Conservation (phyloP, 2,113 vertebrate species). For the Urocynchramus pylzowi region DNA sequence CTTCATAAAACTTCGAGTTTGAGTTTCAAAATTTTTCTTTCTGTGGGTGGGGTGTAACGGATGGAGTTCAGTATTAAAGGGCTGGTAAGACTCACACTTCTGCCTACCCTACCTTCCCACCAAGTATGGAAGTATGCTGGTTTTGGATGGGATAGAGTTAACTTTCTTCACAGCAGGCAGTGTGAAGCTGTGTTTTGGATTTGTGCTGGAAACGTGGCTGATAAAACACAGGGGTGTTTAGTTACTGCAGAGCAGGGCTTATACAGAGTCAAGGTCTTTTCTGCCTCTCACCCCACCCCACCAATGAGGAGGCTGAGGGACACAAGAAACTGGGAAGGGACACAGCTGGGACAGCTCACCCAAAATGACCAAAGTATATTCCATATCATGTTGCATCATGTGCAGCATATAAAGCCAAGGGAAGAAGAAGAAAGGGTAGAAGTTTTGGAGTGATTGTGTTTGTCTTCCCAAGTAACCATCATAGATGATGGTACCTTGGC, state of each 20-base stretch:
- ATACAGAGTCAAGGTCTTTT: not conserved
- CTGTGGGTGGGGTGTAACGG: not conserved
- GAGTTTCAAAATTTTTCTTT: not conserved
- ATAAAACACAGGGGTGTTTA: not conserved
- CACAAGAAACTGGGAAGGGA: not conserved
- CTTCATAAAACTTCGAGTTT: not conserved
- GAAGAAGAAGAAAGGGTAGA: not conserved
- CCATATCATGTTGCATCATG: not conserved
- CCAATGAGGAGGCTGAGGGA: not conserved
- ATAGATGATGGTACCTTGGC: not conserved
- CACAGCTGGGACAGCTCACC: not conserved
- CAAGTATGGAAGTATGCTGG: not conserved
- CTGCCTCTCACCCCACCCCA: not conserved
- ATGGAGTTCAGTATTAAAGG: not conserved
- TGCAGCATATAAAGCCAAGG: not conserved
- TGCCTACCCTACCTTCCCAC: not conserved
- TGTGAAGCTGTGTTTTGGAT: not conserved
- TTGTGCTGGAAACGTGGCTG: not conserved
- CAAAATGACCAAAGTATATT: not conserved
- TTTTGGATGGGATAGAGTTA: not conserved
- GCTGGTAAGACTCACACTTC: not conserved
- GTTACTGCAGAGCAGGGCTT: not conserved
- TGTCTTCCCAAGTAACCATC: not conserved
- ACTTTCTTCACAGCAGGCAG: not conserved
- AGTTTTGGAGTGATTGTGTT: not conserved